These are phyloP conservation scores for Fregata magnificens DNA, from an alignment of 2,113 vertebrate genomes.

Conservation along the genomic window DNA sequence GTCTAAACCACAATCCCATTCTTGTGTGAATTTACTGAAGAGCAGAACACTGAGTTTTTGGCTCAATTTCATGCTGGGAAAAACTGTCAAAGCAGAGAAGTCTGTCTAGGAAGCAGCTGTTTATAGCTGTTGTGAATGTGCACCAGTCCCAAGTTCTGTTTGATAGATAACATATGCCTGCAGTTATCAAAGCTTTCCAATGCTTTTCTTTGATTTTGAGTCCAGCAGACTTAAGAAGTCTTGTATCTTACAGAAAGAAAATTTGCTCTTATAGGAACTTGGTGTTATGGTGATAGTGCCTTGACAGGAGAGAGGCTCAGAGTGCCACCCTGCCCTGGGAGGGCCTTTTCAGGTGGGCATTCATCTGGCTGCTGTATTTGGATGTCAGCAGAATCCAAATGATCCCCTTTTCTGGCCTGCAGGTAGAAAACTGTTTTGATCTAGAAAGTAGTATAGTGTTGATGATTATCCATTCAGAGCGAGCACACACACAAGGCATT, in stretches of 20 bases:
- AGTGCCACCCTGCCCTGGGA: not conserved
- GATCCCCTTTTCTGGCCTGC: not conserved
- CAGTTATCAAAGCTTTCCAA: not conserved
- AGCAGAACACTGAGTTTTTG: not conserved
- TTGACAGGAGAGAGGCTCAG: not conserved
- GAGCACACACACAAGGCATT: not conserved
- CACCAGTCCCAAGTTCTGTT: not conserved
- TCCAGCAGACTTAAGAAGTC: not conserved
- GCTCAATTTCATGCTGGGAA: not conserved
- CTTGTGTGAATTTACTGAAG: not conserved
- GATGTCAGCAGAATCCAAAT: not conserved
- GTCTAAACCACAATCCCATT: not conserved
- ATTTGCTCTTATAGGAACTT: not conserved
- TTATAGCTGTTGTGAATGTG: not conserved
- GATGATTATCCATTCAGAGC: not conserved
- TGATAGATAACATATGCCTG: not conserved
- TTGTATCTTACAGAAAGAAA: not conserved
- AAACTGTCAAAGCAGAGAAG: not conserved
- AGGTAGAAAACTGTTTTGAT: not conserved
- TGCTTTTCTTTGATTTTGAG: not conserved
- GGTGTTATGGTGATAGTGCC: not conserved
- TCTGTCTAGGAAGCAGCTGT: conserved; percentile 19
- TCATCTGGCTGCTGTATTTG: not conserved
- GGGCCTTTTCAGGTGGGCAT: not conserved
- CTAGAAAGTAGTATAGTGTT: not conserved